Conservation (phyloP, 2,797 vertebrate species). For the Cossypha caffra region DNA sequence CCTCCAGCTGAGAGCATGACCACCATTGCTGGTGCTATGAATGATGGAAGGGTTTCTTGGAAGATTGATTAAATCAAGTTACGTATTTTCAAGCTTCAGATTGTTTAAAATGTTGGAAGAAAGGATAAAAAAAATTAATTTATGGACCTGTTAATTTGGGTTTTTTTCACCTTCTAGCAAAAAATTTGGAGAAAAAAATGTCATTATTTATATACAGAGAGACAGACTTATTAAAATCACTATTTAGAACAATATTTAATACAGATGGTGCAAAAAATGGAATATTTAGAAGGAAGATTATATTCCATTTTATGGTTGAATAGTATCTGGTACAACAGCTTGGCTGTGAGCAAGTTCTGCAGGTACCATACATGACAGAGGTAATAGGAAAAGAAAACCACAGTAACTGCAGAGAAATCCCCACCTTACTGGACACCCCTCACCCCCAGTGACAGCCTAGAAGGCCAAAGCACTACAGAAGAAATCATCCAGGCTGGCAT, state of each 20-base stretch:
- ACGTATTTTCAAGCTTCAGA: rapidly evolving
- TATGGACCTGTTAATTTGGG: not conserved
- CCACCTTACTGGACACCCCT: not conserved
- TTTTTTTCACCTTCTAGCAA: not conserved
- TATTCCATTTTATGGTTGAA: not conserved
- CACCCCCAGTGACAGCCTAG: not conserved
- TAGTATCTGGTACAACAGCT: not conserved
- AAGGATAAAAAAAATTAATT: not conserved
- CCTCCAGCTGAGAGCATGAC: not conserved
- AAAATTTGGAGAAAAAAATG: not conserved
- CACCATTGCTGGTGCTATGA: rapidly evolving
- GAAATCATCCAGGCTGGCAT: not conserved
- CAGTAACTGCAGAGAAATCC: not conserved
- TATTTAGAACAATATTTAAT: not conserved
- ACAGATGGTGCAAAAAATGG: not conserved
- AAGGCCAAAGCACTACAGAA: not conserved
- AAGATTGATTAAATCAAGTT: not conserved
- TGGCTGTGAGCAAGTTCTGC: not conserved
- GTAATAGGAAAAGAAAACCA: not conserved
- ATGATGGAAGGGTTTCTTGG: not conserved
- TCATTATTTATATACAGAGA: not conserved
- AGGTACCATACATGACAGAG: not conserved
- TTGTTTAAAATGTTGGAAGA: not conserved
- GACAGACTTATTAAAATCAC: not conserved
- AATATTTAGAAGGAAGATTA: not conserved